Evolutionary conservation across 2,113 vertebrate genomes (phyloP), one percentile per base, ranked within the genome.

Genomic region (Loxodonta africana): DNA sequence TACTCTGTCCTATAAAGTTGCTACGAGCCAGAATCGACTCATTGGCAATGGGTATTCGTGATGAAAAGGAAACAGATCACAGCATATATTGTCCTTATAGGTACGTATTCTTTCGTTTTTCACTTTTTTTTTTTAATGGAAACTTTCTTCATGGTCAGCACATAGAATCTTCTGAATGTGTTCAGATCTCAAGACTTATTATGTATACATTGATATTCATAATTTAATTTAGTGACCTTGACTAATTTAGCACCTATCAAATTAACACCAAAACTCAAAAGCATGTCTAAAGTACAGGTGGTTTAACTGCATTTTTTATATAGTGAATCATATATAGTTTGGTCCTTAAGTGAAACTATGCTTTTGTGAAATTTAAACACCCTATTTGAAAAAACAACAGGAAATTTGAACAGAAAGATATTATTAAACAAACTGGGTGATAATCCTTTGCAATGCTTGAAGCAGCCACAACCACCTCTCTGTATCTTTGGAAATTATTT

Each of bases 331-430:
- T 21, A 62, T 25, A 51, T 8, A 87, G 9, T 12, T 10, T 33
- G 8, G 44, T 93, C 48, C 28, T 48, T 44, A 89, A 92, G 83
- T 46, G 28, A 83, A 74, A 76, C 12, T 11, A 26, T 63, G 33
- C 17, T 80, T 95, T 91, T 26, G 48, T 86, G 48, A 97, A 69
- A 69, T 89, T 53, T 76, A 93, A 89, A 65, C 14, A 44, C 46
- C 57, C 9, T 37, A 73, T 80, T 6, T 23, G 53, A 95, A 94
- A 94, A 96, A 23, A 92, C 44, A 95, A 25, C 4, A 74, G 23
- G 6, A 37, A 95, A 41, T 33, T 73, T 60, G 71, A 53, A 85
- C 17, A 80, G 21, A 76, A 44, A 41, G 44, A 60, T 67, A 51
- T 25, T 80, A 51, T 17, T 62, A 67, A 67, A 11, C 48, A 48